Evolutionary conservation across 2,113 vertebrate genomes (phyloP).

Genomic region (Charina bottae): DNA sequence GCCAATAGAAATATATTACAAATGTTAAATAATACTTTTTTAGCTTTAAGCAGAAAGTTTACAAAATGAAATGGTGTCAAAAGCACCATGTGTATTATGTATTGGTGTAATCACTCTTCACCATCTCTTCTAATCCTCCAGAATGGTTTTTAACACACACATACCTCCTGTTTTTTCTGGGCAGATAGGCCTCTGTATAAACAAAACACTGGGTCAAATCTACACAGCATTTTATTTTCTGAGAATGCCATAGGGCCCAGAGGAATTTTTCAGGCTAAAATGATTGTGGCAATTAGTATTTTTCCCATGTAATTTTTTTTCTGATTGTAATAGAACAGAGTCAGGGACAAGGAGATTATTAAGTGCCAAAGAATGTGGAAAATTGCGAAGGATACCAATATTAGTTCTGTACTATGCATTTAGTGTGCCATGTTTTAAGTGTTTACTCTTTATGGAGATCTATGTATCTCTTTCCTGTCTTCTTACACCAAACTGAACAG

Average conservation of each 20-base stretch:
- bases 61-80: background rate
- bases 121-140: background rate
- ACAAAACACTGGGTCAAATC: background rate
- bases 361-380: background rate
- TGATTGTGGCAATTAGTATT: background rate
- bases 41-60: background rate
- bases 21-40: background rate
- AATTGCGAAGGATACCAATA: background rate
- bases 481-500: background rate
- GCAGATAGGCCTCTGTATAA: too few relatives aligned
- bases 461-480: background rate
- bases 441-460: background rate
- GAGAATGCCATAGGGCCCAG: background rate
- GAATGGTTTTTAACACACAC: background rate
- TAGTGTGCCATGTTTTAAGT: background rate
- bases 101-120: background rate
- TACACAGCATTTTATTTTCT: background rate
- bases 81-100: background rate
- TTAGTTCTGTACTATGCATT: background rate
- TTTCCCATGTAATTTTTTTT: background rate
- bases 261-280: background rate
- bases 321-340: background rate
- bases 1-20: background rate
- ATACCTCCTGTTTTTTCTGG: too few relatives aligned
- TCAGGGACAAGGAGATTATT: background rate